Base-by-base conservation (phyloP, 2,797 vertebrate genomes). In the Enteromius paludinosus region DNA sequence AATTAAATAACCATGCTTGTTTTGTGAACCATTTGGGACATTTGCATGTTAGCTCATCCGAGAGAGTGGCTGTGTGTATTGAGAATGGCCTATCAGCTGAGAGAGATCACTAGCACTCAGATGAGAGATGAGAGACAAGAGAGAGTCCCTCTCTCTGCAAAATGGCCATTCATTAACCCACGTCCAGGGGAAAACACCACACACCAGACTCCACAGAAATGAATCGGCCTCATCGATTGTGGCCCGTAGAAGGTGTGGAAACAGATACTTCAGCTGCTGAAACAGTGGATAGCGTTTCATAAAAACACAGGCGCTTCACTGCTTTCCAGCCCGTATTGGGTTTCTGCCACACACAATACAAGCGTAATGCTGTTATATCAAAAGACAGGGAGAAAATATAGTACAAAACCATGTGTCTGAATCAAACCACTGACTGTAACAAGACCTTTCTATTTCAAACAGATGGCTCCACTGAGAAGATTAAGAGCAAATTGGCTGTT, bases 271-370 rank as follows among this genome's bases (percentile, higher is more conserved):
- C 87, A 88, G 85, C 87, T 81, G 77, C 83, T 41, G 85, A 87
- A 91, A 92, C 92, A 87, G 86, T 86, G 89, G 87, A 91, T 90
- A 78, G 71, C 75, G 76, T 92, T 90, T 91, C 93, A 93, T 89
- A 89, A 86, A 90, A 89, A 87, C 84, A 84, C 73, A 62, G 10
- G 72, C 79, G 81, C 87, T 86, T 90, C 79, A 47, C 79, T 45
- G 82, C 78, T 83, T 71, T 49, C 76, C 66, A 65, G 73, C 62
- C 73, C 71, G 84, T 85, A 87, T 93, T 89, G 78, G 85, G 88
- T 93, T 92, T 92, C 91, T 89, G 59, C 47, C 59, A 81, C 79
- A 75, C 49, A 18, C 78, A n/a, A 47, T 78, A 45, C 66, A 75
- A 85, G 52, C 45, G 9, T 66, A 74, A 71, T 80, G 65, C 56